Conservation (phyloP, 2,888 invertebrate genomes). For the Ceraclea dissimilis region DNA sequence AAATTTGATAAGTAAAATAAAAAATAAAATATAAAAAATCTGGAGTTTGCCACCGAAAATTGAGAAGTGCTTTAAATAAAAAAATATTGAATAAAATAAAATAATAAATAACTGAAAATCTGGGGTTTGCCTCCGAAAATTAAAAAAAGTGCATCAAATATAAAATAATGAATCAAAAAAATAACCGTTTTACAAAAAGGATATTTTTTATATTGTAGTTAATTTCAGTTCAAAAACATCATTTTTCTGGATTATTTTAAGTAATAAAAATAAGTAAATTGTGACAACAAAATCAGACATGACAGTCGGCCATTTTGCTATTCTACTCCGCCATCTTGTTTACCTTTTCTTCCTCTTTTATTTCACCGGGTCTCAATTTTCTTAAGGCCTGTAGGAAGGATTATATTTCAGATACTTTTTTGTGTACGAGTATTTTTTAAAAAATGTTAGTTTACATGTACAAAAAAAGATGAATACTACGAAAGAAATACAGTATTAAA, state of each 20-base stretch:
- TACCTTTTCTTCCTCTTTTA: constrained; percentile 92
- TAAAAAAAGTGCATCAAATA: too few relatives aligned
- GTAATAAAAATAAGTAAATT: background rate
- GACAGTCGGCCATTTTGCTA: constrained; percentile 8
- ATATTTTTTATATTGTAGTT: background rate
- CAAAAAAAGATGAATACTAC: too few relatives aligned
- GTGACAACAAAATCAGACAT: constrained; percentile 1
- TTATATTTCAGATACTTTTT: background rate
- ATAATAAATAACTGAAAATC: too few relatives aligned
- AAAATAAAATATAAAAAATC: too few relatives aligned
- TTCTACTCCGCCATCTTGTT: constrained; percentile 30
- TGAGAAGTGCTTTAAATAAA: too few relatives aligned
- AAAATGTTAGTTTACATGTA: too few relatives aligned
- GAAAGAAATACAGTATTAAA: too few relatives aligned
- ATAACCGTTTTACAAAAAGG: background rate
- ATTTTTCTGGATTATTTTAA: background rate
- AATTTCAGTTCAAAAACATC: background rate
- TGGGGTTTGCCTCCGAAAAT: too few relatives aligned
- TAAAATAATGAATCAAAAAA: background rate
- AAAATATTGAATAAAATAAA: too few relatives aligned
- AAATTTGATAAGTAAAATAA: too few relatives aligned
- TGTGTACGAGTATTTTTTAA: too few relatives aligned
- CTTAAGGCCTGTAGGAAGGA: constrained; percentile 62
- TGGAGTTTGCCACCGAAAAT: too few relatives aligned
- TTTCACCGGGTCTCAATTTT: constrained; percentile 91